A percentile compares a stretch with the other conserved stretches of the same genome.
These are phyloP conservation scores for Amphiprion percula DNA, from an alignment of 2,113 vertebrate genomes.

Conservation along the genomic window DNA sequence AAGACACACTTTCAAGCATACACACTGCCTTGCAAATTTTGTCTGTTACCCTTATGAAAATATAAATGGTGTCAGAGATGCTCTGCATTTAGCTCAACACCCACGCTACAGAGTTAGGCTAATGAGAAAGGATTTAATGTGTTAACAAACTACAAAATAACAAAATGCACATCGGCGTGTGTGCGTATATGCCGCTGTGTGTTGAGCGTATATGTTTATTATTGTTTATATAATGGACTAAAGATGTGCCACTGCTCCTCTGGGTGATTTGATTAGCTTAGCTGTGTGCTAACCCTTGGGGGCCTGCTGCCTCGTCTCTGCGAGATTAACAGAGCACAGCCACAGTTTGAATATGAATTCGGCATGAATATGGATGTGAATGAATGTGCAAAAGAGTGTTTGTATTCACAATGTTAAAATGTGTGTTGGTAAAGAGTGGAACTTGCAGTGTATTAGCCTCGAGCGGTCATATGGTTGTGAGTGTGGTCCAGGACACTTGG, in stretches of 20 bases:
- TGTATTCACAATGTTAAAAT: constrained; percentile 59
- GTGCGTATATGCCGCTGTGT: constrained; percentile 23
- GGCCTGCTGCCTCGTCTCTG: constrained; percentile 63
- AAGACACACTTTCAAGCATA: constrained; percentile 33
- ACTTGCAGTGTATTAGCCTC: constrained; percentile 56
- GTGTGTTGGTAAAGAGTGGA: constrained; percentile 53
- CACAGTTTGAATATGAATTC: constrained; percentile 75
- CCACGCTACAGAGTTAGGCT: constrained; percentile 53
- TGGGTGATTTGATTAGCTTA: constrained; percentile 80
- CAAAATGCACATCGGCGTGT: constrained; percentile 22
- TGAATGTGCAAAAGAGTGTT: constrained; percentile 70
- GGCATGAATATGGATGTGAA: constrained; percentile 75
- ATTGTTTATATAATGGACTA: constrained; percentile 73
- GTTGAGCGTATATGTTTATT: constrained; percentile 51
- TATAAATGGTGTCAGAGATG: constrained; percentile 49
- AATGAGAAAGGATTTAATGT: constrained; percentile 69
- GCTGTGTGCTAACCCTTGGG: constrained; percentile 77
- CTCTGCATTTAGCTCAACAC: constrained; percentile 46
- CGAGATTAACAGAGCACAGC: constrained; percentile 77
- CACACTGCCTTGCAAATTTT: constrained; percentile 29
- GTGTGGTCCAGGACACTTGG: constrained; percentile 34
- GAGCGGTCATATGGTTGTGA: constrained; percentile 37
- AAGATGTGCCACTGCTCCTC: constrained; percentile 59
- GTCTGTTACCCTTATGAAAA: constrained; percentile 42
- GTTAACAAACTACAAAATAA: constrained; percentile 44